Conservation (phyloP, 2,888 invertebrate genomes). For the Cephus nigrinus region DNA sequence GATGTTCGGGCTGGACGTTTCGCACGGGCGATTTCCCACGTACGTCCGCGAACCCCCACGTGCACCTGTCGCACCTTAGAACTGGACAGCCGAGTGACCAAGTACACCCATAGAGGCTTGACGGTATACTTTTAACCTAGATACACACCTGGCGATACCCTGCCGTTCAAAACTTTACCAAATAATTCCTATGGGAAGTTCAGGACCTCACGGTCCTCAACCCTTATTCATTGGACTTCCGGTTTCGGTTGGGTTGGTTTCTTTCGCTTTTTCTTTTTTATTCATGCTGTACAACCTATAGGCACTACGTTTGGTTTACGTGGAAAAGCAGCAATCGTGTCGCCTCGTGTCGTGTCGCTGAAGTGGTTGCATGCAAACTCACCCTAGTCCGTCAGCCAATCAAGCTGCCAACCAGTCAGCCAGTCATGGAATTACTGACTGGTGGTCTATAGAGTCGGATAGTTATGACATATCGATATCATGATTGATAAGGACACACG, state of each 20-base stretch:
- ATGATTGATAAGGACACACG: neutral
- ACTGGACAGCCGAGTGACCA: neutral
- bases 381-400: neutral
- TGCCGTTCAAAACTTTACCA: neutral
- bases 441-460: conserved; percentile 39
- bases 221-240: neutral
- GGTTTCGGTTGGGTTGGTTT: neutral
- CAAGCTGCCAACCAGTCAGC: neutral
- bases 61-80: neutral
- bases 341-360: conserved; percentile 53
- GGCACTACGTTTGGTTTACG: neutral
- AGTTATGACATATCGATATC: neutral
- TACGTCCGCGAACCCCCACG: conserved; percentile 39
- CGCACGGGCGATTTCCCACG: conserved; percentile 61
- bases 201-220: neutral
- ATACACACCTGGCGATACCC: neutral
- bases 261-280: neutral
- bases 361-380: conserved; percentile 56
- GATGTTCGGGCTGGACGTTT: conserved; percentile 24
- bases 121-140: neutral
- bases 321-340: conserved; percentile 2
- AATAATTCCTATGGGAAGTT: neutral
- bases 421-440: conserved; percentile 52
- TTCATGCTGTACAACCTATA: neutral
- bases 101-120: neutral